Evolutionary conservation across 2,888 invertebrate species (phyloP), one percentile per base, ranked within the genome.

Genomic region (Hydriomena furcata): DNA sequence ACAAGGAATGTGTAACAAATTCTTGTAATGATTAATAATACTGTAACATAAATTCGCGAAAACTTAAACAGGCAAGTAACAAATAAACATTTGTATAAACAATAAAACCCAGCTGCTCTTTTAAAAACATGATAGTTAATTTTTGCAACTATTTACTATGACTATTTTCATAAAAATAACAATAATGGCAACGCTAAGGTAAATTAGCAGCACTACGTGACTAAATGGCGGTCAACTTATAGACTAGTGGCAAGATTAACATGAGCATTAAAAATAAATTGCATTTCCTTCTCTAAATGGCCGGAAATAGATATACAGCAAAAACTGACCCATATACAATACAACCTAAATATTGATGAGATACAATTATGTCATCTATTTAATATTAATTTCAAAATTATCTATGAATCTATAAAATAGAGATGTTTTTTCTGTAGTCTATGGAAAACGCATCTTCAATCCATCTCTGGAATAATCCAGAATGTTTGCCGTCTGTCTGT

Each of bases 181-280:
- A 52, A 27, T 13, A 17, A 42, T 35, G 37, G 52, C 35, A 60
- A 52, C 41, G 46, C 36, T 47, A 36, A 24, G 8, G 35, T 41
- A 50, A 41, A 28, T 36, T 40, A 25, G 2, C 30, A 6, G 38
- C 42, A 52, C 52, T 52, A 52, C 6, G 46, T 47, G 42, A 43
- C 49, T 43, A 46, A 44, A 45, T 52, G 53, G 42, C 44, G 11
- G 37, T 38, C 7, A 49, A 54, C 58, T 60, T 56, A 60, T 44
- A 20, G 50, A 46, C 70, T 73, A 73, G 58, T 81, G 81, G 82
- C 81, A 76, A 79, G 77, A 73, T 65, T 71, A 37, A 63, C 61
- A 67, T 74, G 76, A 78, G 79, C 79, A 66, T 63, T 58, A 61
- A 65, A n/a, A 63, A 64, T 57, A 48, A 66, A 60, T 41, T 49